Evolutionary conservation across 2,888 invertebrate species (phyloP).

Genomic region (Aphodius sticticus): DNA sequence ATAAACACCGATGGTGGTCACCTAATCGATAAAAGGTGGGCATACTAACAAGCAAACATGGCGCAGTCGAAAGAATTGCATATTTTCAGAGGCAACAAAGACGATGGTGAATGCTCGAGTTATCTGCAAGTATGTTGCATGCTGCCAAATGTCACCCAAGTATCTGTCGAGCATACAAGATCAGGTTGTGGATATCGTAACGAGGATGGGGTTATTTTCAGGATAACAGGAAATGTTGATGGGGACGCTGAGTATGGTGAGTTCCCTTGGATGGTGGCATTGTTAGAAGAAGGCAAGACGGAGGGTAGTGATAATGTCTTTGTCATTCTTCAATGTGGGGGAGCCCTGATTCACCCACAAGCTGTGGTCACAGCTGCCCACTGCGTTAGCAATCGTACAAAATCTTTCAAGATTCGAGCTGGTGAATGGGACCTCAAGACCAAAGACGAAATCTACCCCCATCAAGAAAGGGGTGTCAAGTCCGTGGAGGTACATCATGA

Average conservation of each 20-base stretch:
- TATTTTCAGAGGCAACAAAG: slow-evolving; percentile 16
- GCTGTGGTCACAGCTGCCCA: slow-evolving; percentile 85
- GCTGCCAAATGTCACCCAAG: slow-evolving; percentile 60
- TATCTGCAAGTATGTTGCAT: slow-evolving; percentile 69
- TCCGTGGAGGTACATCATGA: slow-evolving; percentile 63
- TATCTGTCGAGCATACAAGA: slow-evolving; percentile 63
- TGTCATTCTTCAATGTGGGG: slow-evolving; percentile 70
- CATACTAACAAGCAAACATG: too few relatives aligned
- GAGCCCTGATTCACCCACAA: slow-evolving; percentile 78
- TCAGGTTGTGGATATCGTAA: slow-evolving; percentile 61
- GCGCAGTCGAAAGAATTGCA: slow-evolving; percentile 61
- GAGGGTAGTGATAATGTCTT: slow-evolving; percentile 23
- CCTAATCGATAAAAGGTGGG: slow-evolving; percentile 43
- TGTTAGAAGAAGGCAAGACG: slow-evolving; percentile 62
- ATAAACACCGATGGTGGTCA: too few relatives aligned
- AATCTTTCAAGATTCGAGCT: slow-evolving; percentile 64
- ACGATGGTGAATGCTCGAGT: slow-evolving; percentile 57
- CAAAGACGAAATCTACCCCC: slow-evolving; percentile 70
- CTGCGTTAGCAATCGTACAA: slow-evolving; percentile 63
- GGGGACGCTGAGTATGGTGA: slow-evolving; percentile 82
- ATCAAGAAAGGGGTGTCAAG: slow-evolving; percentile 68
- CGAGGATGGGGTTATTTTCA: slow-evolving; percentile 27
- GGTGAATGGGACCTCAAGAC: slow-evolving; percentile 90
- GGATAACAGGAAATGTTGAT: slow-evolving; percentile 62
- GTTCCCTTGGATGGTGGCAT: slow-evolving; percentile 85